Conservation (phyloP, 2,113 vertebrate species). For the Stegostoma tigrinum region DNA sequence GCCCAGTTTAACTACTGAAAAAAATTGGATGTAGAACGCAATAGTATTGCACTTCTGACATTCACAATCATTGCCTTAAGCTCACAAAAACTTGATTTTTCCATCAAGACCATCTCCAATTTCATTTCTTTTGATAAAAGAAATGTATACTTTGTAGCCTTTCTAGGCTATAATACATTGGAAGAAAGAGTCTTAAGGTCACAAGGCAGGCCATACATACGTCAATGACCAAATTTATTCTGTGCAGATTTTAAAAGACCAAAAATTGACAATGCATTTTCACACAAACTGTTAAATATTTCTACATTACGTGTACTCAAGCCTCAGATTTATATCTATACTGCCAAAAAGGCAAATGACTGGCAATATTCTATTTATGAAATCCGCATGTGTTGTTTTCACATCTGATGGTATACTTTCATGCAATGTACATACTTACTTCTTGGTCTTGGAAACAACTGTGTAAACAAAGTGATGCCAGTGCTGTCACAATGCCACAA, state of each 20-base stretch:
- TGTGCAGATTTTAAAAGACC: neutral
- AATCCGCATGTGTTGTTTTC: neutral
- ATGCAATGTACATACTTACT: neutral
- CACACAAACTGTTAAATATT: neutral
- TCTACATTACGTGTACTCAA: neutral
- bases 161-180: neutral
- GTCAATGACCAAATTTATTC: neutral
- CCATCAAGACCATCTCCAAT: neutral
- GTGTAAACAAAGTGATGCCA: neutral
- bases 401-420: neutral
- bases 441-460: neutral
- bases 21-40: neutral
- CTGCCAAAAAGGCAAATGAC: neutral
- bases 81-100: neutral
- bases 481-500: neutral
- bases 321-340: neutral
- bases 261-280: neutral
- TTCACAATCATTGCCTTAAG: neutral
- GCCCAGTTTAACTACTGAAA: neutral
- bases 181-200: neutral
- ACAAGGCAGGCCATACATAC: neutral
- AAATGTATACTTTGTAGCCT: neutral
- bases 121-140: neutral
- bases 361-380: neutral
- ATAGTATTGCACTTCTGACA: neutral